Conservation (phyloP, 2,888 invertebrate genomes). For the Tenthredo amoena region DNA sequence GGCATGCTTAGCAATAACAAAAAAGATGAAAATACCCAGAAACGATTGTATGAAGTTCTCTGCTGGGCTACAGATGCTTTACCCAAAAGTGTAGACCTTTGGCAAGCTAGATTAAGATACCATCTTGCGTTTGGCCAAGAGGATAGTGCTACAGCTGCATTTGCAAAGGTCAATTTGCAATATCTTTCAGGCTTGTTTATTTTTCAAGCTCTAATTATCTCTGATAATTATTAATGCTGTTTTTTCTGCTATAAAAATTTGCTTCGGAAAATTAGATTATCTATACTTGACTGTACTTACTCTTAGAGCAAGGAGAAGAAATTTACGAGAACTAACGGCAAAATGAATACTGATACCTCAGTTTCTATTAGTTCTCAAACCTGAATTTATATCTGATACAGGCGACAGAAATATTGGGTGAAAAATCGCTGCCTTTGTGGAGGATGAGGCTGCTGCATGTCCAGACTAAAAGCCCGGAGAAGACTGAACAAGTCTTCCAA, state of each 20-base stretch:
- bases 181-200: not conserved
- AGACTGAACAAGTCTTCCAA: constrained; percentile 76
- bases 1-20: constrained; percentile 68
- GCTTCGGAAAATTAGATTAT: too few relatives aligned
- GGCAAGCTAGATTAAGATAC: constrained; percentile 79
- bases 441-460: constrained; percentile 75
- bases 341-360: not conserved
- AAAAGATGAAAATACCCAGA: constrained; percentile 62
- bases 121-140: constrained; percentile 77
- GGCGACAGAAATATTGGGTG: constrained; percentile 74
- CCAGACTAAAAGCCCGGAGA: constrained; percentile 72
- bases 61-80: constrained; percentile 77
- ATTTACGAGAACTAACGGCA: not conserved
- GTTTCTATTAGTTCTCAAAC: not conserved
- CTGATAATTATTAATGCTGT: not conserved
- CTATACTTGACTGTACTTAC: not conserved
- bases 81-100: constrained; percentile 78
- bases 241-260: not conserved
- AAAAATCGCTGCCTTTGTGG: constrained; percentile 78
- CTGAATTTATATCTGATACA: constrained; percentile 50
- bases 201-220: not conserved
- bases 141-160: constrained; percentile 76
- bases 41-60: constrained; percentile 73
- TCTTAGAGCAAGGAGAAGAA: not conserved
- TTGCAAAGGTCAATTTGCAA: constrained; percentile 71